Percentiles rank a stretch among this genome's conserved stretches.
These are phyloP conservation scores for Spermophilus dauricus DNA, from an alignment of 2,113 vertebrate species.

Conservation along the genomic window DNA sequence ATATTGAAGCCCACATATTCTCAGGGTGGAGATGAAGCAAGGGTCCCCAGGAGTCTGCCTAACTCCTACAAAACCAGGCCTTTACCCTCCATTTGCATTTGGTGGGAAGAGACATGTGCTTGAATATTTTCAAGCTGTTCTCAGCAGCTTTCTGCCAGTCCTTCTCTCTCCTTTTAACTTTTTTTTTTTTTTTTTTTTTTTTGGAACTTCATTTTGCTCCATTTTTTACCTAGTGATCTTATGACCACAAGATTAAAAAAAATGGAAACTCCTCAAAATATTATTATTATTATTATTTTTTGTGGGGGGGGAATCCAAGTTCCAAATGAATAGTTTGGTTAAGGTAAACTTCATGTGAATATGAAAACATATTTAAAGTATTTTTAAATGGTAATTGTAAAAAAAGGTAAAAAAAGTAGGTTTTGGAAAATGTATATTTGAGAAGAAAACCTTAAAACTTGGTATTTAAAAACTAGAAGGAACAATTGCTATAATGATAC, in stretches of 20 bases:
- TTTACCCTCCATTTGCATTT: neutral
- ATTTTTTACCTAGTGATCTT: neutral
- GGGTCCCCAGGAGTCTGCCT: neutral
- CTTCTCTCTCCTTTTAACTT: neutral
- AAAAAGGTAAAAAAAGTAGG: neutral
- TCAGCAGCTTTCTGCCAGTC: neutral
- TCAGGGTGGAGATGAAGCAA: neutral
- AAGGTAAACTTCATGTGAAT: neutral
- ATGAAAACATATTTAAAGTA: neutral
- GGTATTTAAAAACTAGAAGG: slow-evolving; percentile 1
- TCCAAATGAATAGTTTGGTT: slow-evolving; percentile 45
- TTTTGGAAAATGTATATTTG: slow-evolving; percentile 31
- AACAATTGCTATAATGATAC: neutral
- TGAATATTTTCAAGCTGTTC: slow-evolving; percentile 21
- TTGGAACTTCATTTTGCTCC: slow-evolving; percentile 25
- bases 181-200: neutral
- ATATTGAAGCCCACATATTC: slow-evolving; percentile 7
- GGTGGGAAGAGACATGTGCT: neutral
- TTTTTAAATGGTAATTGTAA: neutral
- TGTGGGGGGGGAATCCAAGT: neutral
- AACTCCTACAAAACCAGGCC: neutral
- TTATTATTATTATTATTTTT: neutral
- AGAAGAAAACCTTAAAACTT: slow-evolving; percentile 1
- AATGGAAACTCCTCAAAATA: neutral
- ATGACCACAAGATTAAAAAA: neutral